A percentile compares a stretch with the other conserved stretches of the same genome.
phyloP scores from a whole-genome alignment of 2,888 invertebrate species.

The Diadegma fenestrale region DNA sequence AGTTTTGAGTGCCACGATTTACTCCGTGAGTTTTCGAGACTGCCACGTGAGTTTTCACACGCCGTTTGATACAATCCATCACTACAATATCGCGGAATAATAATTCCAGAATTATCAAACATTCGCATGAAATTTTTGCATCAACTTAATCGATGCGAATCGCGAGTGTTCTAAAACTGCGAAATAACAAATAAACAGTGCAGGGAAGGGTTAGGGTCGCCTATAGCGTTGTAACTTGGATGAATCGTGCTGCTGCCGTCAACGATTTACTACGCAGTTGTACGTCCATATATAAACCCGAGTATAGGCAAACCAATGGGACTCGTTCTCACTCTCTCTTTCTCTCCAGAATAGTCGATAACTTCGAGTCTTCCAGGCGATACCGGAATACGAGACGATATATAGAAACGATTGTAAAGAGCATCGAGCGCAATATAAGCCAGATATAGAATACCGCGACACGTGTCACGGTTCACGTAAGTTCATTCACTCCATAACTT shows the following conservation, averaged over 20 bases:
- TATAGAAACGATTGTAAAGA: conserved; percentile 52
- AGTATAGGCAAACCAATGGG: background rate
- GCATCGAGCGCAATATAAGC: conserved; percentile 56
- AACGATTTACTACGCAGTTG: conserved; percentile 8
- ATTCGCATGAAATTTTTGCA: background rate
- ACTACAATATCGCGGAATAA: background rate
- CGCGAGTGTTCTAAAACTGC: conserved; percentile 1
- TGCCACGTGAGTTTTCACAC: background rate
- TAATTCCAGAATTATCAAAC: background rate
- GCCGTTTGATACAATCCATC: background rate
- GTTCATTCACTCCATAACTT: conserved; percentile 61
- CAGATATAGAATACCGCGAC: conserved; percentile 56
- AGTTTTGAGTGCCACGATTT: background rate
- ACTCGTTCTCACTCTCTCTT: background rate
- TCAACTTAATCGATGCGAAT: background rate
- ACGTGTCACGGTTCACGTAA: conserved; percentile 54
- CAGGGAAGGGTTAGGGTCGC: background rate
- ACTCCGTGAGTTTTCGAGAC: background rate
- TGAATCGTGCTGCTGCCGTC: conserved; percentile 6
- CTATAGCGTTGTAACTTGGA: conserved; percentile 2
- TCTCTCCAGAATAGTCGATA: conserved; percentile 21
- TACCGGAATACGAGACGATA: conserved; percentile 57
- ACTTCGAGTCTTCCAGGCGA: conserved; percentile 12
- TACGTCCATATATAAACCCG: background rate
- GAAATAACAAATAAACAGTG: background rate